These are phyloP conservation scores for Sternarchorhynchus goeldii DNA, from an alignment of 2,797 vertebrate species.

Conservation along the genomic window DNA sequence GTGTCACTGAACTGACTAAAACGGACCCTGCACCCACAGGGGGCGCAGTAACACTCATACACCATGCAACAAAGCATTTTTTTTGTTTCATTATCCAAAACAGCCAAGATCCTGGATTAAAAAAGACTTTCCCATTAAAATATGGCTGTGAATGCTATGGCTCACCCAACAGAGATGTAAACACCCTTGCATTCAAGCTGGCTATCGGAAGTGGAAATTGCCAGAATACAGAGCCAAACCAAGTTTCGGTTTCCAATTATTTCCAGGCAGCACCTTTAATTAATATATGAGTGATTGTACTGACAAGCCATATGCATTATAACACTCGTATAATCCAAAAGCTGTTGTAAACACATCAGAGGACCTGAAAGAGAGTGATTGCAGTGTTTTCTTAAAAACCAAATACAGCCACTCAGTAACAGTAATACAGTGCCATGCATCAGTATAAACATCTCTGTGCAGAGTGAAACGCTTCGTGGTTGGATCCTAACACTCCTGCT, in stretches of 20 bases:
- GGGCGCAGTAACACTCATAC: not conserved
- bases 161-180: no score
- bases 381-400: not conserved
- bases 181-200: no score
- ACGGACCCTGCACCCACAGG: no score
- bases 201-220: no score
- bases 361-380: no score
- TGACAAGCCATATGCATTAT: not conserved
- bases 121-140: no score
- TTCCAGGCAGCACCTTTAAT: not conserved
- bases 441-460: conserved; percentile 15
- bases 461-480: not conserved
- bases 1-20: no score
- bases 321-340: not conserved
- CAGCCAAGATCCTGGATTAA: not conserved
- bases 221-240: not conserved
- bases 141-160: no score
- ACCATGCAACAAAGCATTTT: conserved; percentile 18
- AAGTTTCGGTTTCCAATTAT: no score
- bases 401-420: not conserved
- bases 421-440: conserved; percentile 1
- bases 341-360: no score
- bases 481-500: not conserved
- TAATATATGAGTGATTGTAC: not conserved
- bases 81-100: conserved; percentile 19